A percentile compares a stretch with the other conserved stretches of the same genome.
Evolutionary conservation across 2,888 invertebrate species (phyloP).

Genomic region (Pherbina coryleti): DNA sequence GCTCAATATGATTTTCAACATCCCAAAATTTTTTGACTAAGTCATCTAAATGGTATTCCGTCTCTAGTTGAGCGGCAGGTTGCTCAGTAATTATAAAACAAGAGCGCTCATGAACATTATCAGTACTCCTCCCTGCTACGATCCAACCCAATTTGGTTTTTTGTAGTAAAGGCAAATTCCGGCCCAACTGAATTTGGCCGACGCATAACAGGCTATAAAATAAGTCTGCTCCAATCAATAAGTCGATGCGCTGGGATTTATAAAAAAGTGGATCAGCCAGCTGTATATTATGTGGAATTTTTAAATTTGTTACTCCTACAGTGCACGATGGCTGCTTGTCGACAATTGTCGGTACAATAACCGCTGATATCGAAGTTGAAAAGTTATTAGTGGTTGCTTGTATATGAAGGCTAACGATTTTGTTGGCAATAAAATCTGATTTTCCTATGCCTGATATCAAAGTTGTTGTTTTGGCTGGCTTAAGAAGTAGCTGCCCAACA

Average conservation of each 20-base stretch:
- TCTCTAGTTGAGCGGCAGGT: too few species aligned
- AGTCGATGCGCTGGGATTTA: not conserved
- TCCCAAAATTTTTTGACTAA: not conserved
- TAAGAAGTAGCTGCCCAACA: too few species aligned
- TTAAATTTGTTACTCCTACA: not conserved
- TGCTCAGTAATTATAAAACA: not conserved
- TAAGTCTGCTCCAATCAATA: not conserved
- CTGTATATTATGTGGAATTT: not conserved
- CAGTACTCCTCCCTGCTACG: not conserved
- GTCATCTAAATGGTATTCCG: not conserved
- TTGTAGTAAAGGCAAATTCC: constrained; percentile 25
- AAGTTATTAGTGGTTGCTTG: not conserved
- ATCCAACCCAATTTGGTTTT: constrained; percentile 10
- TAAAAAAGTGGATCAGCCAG: not conserved
- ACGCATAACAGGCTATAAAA: not conserved
- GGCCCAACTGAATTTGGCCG: not conserved
- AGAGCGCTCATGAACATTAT: not conserved
- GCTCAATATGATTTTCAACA: not conserved
- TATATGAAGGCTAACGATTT: not conserved
- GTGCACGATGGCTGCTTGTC: not conserved
- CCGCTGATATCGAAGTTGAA: not conserved
- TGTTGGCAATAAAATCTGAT: not conserved
- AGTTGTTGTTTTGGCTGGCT: too few species aligned
- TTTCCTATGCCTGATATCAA: too few species aligned
- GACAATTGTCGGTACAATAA: not conserved